Percentiles rank a stretch among this genome's conserved stretches.
Evolutionary conservation across 23 tunicate genomes (phyloP).

Genomic region (Diplosoma virens): DNA sequence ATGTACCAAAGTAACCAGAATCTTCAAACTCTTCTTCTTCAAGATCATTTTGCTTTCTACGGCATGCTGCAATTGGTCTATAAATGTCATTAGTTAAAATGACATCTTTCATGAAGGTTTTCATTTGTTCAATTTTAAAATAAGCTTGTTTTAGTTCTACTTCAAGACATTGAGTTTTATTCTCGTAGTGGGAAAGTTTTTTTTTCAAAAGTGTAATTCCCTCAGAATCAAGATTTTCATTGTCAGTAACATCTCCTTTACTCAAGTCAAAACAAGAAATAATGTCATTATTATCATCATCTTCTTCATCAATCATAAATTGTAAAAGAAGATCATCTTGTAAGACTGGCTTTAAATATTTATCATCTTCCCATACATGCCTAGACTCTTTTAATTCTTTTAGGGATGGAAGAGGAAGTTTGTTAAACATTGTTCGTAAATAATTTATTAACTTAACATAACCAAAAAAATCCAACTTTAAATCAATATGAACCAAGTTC

Average conservation of each 20-base stretch:
- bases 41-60: conserved; percentile 23
- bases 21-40: conserved; percentile 92
- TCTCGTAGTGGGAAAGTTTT: conserved; percentile 1
- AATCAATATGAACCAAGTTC: conserved; percentile 68
- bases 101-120: conserved; percentile 82
- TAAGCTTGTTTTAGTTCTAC: conserved; percentile 5
- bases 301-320: conserved; percentile 75
- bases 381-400: conserved; percentile 25
- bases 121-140: conserved; percentile 55
- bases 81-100: conserved; percentile 63
- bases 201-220: not conserved
- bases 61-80: conserved; percentile 87
- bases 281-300: not conserved
- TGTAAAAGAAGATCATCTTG: conserved; percentile 75
- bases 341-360: conserved; percentile 66
- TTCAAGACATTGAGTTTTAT: conserved; percentile 19
- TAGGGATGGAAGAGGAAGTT: conserved; percentile 47
- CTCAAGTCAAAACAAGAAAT: not conserved
- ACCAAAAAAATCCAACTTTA: conserved; percentile 73
- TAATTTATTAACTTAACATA: conserved; percentile 86
- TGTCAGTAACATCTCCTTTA: not conserved
- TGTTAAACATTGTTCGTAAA: conserved; percentile 39
- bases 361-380: conserved; percentile 48
- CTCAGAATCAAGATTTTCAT: not conserved
- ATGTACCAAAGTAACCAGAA: conserved; percentile 85